Base-by-base conservation (phyloP, 2,797 vertebrate species). In the Ficedula albicollis region DNA sequence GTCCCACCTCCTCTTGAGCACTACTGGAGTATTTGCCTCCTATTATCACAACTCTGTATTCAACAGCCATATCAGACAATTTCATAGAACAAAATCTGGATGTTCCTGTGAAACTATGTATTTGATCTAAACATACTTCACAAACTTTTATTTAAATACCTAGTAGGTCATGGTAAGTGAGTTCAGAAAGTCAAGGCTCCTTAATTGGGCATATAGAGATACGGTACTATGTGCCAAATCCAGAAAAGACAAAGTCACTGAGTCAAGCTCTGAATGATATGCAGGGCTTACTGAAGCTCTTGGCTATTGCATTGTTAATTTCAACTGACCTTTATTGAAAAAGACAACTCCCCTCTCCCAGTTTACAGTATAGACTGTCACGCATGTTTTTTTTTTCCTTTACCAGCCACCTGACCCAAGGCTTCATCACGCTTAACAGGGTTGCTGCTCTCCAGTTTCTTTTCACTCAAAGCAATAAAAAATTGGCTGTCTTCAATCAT, bases 81-180 rank as follows among this genome's bases (percentile, higher is more conserved):
- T 38, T 72, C 51, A 51, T 3, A 39, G 22, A 78, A 72, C 5
- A 78, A 64, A 75, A 87, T 13, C 6, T 29, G 8, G 5, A 72
- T 5, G 3, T 10, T 26, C 10, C 14, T 39, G 30, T 64, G 51
- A 79, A 94, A 74, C 10, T 32, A 44, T 3, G 6, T 10, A 36
- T n/a, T 79, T 82, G 19, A 73, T 13, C 30, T 49, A 68, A 81
- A 63, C 7, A 60, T 0, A 60, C 20, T 44, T 26, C 17, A 54
- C 49, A 84, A 84, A n/a, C 20, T 74, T 81, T 20, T 69, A 41
- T 27, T 74, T 81, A 43, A 84, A 74, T 38, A 91, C 5, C 19
- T 26, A 48, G 15, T 14, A 62, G 32, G 14, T 11, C 46, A 36
- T 3, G 17, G 12, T 0, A 3, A 60, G 32, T 0, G 3, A 80